Evolutionary conservation across 1,140 invertebrate genomes (phyloP), one percentile per base, ranked within the genome.

Genomic region (Dreissena polymorpha): DNA sequence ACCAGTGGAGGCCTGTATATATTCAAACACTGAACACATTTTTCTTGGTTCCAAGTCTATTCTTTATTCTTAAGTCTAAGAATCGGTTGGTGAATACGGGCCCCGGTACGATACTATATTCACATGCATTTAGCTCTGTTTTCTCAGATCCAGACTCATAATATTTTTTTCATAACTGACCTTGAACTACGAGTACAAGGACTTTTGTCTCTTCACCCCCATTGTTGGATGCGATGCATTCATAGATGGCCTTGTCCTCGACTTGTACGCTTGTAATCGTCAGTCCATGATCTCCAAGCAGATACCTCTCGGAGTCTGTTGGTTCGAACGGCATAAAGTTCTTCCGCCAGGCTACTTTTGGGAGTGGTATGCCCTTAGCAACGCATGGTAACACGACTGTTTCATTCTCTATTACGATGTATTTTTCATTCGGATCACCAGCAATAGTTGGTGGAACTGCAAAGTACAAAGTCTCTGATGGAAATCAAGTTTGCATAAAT

Each of bases 401-500:
- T 55, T 91, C 85, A 25, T 87, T 87, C 65, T 87, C 83, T 25
- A 86, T 85, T 10, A 91, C 86, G 21, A 87, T 88, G 67, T 87
- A 87, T 39, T 89, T 81, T 29, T 91, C 91, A 70, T 89, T 89
- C 2, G 84, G 77, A 0, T 89, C 97, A 92, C 97, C 96, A 93
- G 96, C 96, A 94, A 99, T 99, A 91, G 96, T 95, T 86, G 98
- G 98, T 90, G 97, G 97, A 60, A 95, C 95, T 95, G 88, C 23
- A 90, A 91, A 60, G 6, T 55, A 55, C 18, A 18, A 55, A 18
- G 69, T n/a, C 10, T 49, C 27, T 6, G 65, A 67, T 67, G 10
- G 23, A 21, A 67, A n/a, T n/a, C n/a, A n/a, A n/a, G n/a, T n/a
- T n/a, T n/a, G n/a, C n/a, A n/a, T n/a, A n/a, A n/a, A n/a, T n/a